Evolutionary conservation across 2,797 vertebrate species (phyloP).

Genomic region (Aeoliscus strigatus): DNA sequence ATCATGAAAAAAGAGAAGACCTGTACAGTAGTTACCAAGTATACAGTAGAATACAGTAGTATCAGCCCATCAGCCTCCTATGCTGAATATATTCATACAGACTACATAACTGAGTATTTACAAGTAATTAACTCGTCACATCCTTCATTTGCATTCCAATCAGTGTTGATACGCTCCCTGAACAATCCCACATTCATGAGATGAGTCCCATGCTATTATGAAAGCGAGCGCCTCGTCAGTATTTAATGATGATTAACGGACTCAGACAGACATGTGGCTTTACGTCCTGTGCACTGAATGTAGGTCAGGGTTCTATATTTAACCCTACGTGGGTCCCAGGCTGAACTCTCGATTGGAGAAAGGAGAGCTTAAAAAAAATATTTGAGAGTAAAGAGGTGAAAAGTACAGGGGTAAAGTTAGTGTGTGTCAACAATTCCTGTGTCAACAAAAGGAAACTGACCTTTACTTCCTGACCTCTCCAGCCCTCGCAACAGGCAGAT

Average conservation of each 20-base stretch:
- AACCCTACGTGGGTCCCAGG: constrained; percentile 24
- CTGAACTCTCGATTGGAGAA: constrained; percentile 58
- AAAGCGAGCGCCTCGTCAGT: constrained; percentile 18
- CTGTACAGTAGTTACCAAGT: too few species aligned
- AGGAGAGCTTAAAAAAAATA: too few species aligned
- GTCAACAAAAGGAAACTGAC: constrained; percentile 7
- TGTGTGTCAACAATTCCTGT: constrained; percentile 27
- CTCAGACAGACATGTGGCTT: background rate
- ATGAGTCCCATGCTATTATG: constrained; percentile 7
- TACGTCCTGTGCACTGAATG: constrained; percentile 5
- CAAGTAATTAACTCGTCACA: too few species aligned
- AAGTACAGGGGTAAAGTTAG: too few species aligned
- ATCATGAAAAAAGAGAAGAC: too few species aligned
- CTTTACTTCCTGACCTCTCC: constrained; percentile 2
- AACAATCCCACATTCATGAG: constrained; percentile 13
- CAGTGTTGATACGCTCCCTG: background rate
- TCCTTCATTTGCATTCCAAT: background rate
- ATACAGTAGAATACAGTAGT: too few species aligned
- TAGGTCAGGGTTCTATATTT: constrained; percentile 57
- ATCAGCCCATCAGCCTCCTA: too few species aligned
- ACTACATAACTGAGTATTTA: too few species aligned
- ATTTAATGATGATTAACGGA: constrained; percentile 21
- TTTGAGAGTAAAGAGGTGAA: constrained; percentile 45
- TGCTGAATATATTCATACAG: too few species aligned
- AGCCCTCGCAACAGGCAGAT: background rate